A percentile compares a stretch with the other conserved stretches of the same genome.
phyloP scores from a whole-genome alignment of 1,140 invertebrate species.

The Heliothis subflexa region DNA sequence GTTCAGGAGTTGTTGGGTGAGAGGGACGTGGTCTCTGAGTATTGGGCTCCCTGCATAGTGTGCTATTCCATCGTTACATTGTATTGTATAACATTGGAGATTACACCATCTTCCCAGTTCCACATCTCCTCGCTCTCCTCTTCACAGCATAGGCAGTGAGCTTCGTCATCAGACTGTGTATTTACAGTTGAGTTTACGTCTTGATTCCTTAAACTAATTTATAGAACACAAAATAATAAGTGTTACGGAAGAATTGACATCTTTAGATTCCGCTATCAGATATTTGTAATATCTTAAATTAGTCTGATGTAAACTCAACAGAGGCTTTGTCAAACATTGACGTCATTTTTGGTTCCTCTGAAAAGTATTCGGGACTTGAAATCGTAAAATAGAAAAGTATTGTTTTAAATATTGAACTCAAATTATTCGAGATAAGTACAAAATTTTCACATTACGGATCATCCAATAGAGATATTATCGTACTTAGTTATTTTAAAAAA shows the following conservation, averaged over 20 bases:
- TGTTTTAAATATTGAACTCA: constrained; percentile 45
- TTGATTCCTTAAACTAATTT: constrained; percentile 6
- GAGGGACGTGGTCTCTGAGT: not conserved
- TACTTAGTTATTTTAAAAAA: constrained; percentile 49
- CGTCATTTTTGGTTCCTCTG: not conserved
- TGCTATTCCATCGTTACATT: not conserved
- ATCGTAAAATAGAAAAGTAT: not conserved
- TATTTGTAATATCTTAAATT: not conserved
- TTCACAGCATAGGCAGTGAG: constrained; percentile 23
- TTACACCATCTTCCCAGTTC: not conserved
- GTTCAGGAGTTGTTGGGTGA: not conserved
- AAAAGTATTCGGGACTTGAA: constrained; percentile 25
- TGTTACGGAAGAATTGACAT: not conserved
- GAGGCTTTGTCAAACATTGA: not conserved
- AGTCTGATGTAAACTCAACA: constrained; percentile 17
- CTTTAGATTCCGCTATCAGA: not conserved
- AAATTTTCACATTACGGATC: constrained; percentile 37
- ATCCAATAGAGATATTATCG: constrained; percentile 55
- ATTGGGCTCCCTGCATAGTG: not conserved
- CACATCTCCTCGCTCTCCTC: constrained; percentile 6
- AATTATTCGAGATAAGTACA: constrained; percentile 47
- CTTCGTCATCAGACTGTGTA: constrained; percentile 29
- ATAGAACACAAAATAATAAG: not conserved
- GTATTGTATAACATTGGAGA: not conserved
- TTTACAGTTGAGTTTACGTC: constrained; percentile 3